Evolutionary conservation across 1,140 invertebrate species (phyloP), one percentile per base, ranked within the genome.

Genomic region (Drosophila santomea): DNA sequence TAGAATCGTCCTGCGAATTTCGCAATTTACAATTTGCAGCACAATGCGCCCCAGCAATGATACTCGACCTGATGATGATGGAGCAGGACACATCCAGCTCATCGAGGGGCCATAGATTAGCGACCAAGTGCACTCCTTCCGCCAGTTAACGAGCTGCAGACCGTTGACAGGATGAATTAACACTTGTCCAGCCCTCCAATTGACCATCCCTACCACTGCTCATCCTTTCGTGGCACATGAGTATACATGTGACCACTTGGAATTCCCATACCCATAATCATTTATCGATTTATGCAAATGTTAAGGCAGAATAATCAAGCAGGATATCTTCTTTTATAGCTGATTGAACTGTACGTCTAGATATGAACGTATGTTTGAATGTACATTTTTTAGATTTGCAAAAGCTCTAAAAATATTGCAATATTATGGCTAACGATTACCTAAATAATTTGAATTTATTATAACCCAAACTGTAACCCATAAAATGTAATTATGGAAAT

Each of bases 111-210:
- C 58, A 75, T 82, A 75, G 76, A 83, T 82, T 82, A 83, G 74
- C 48, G 69, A 75, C 80, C 80, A 82, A 83, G 80, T 64, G 80
- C 80, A 59, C 55, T 73, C 17, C 61, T 78, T 78, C 79, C 68
- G 67, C 45, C 48, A 82, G 61, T 45, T 67, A 82, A 76, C 67
- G 56, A 81, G 41, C 52, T 57, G 36, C 41, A 71, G 50, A 39
- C 52, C 60, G 58, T 61, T 78, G 67, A 55, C 50, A 72, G 43
- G 66, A 55, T 57, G 54, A 71, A 78, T 64, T 72, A 71, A 47
- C 66, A 43, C 67, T 68, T 68, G 62, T 69, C 61, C 62, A 63
- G 61, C 17, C 35, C 55, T 43, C 39, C 61, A 63, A 63, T 63
- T 64, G 56, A 45, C 61, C 62, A 66, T 17, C 32, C 32, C 10